Evolutionary conservation across 2,113 vertebrate genomes (phyloP), one percentile per base, ranked within the genome.

Genomic region (Monopterus albus): DNA sequence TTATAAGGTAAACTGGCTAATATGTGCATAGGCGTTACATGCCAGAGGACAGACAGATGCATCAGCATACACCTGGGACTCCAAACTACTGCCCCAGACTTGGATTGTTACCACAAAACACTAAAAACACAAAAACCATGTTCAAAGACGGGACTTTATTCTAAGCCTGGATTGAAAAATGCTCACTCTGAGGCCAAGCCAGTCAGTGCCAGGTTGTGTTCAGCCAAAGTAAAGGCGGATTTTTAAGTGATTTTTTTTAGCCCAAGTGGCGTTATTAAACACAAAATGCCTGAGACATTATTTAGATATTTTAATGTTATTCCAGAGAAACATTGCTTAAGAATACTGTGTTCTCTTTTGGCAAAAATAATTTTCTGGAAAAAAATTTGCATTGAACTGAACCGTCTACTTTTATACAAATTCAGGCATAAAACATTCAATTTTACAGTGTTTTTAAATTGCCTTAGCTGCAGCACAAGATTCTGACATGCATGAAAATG

Each of bases 181-280:
- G 21, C 8, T 68, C 58, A 38, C 56, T 55, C 45, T 31, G 42
- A 86, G 33, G 45, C n/a, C 29, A 46, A 68, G 63, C 59, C 67
- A 46, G 20, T 60, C 68, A 50, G 46, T 15, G 14, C 61, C 43
- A 45, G n/a, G 59, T 31, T 31, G 8, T 56, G n/a, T 63, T 43
- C 31, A 53, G 39, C 63, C 60, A 58, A 58, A 42, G 31, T 65
- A 46, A 35, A 74, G 62, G 45, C 10, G n/a, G 15, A 64, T 38
- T 29, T 40, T 73, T 20, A 29, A 61, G 57, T 55, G 71, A 81
- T 42, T 72, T 83, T 83, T 80, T 82, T 81, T 52, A 73, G 60
- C 78, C 33, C 78, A 53, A 62, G 59, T 53, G 39, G 69, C 4
- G 59, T 56, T 31, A 49, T 39, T 72, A 50, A 29, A 70, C 36